A percentile compares a stretch with the other conserved stretches of the same genome.
Evolutionary conservation across 1,140 invertebrate genomes (phyloP).

Genomic region (Dreissena rostriformis): DNA sequence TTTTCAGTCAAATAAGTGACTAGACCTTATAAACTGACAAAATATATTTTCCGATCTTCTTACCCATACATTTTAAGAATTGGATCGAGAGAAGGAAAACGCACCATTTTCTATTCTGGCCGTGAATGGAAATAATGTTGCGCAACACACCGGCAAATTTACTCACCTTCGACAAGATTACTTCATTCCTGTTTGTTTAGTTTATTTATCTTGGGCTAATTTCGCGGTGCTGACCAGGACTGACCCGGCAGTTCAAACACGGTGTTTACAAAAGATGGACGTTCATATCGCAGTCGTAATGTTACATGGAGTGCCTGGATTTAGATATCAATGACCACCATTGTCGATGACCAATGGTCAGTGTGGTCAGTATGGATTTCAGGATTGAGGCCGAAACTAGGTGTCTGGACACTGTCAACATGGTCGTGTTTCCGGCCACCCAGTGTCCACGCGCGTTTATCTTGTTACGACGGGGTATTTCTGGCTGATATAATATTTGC

Average conservation of each 20-base stretch:
- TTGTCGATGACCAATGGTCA: background rate
- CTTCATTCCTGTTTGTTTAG: constrained; percentile 27
- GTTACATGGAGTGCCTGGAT: constrained; percentile 21
- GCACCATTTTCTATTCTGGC: background rate
- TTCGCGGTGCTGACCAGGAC: constrained; percentile 32
- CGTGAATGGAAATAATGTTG: background rate
- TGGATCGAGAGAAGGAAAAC: background rate
- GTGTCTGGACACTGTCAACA: background rate
- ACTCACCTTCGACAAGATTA: constrained; percentile 17
- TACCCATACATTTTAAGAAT: background rate
- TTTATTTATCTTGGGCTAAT: constrained; percentile 41
- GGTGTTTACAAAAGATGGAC: constrained; percentile 34
- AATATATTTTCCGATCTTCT: background rate
- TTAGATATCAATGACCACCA: constrained; percentile 1
- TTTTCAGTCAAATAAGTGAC: background rate
- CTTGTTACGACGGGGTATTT: background rate
- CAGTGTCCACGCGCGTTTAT: background rate
- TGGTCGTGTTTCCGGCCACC: background rate
- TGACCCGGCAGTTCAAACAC: constrained; percentile 49
- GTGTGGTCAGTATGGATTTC: background rate
- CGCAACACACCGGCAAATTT: background rate
- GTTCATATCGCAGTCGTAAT: constrained; percentile 44
- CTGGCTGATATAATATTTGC: background rate
- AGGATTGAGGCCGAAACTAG: background rate
- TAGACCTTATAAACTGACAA: background rate